Evolutionary conservation across 2,888 invertebrate genomes (phyloP), one percentile per base, ranked within the genome.

Genomic region (Hypercompe scribonia): DNA sequence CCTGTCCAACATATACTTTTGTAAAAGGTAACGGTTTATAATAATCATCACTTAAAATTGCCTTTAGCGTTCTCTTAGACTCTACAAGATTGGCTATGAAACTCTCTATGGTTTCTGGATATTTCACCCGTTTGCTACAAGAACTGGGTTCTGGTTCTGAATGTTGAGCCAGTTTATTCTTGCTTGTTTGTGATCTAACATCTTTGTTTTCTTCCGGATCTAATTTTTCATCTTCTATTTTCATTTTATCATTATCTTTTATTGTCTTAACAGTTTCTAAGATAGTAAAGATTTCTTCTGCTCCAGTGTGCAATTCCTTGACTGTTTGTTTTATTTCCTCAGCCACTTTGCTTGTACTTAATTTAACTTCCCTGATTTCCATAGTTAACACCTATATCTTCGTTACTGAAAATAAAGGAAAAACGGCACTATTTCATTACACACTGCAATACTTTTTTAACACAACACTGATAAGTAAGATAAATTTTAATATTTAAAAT

Each of bases 1-100:
- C 94, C 63, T 92, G 93, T 10, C 96, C 97, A 5, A 97, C 94
- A 84, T 96, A 97, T 0, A 97, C 97, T 76, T 96, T 93, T 0
- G 95, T 93, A 1, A 96, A 89, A 0, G 95, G 91, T 34, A 96
- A 90, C 8, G 95, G 92, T 31, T 95, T 89, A 0, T 88, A 90
- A 13, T 96, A 91, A 39, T 96, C 96, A 70, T 96, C 94, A 21
- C 96, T 91, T 15, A 97, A 82, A 21, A 97, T 92, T 0, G 97
- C 96, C 80, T 90, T 91, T 2, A 95, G 85, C 42, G 94, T 93
- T 21, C 83, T 87, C 42, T 81, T 80, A 0, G 90, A 89, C 13
- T 78, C 77, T 33, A 77, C 84, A 34, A 95, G 78, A 42, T 84
- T 86, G 15, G 86, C 61, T 39, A 90, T 89, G 15, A 89, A 88